Evolutionary conservation across 1,140 invertebrate genomes (phyloP).

Genomic region (Charaxes varanes): DNA sequence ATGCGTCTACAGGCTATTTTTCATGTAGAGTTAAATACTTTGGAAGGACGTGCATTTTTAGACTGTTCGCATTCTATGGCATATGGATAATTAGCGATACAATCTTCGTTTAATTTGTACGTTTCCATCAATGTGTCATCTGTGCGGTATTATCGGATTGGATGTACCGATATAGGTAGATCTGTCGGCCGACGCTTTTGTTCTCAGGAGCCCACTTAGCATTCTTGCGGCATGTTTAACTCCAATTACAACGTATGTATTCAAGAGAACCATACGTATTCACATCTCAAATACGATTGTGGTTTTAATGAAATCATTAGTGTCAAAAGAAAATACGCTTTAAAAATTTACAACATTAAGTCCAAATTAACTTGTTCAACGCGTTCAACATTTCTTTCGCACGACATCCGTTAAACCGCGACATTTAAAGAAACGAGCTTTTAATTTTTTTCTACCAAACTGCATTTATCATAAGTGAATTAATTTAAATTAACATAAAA

Average conservation of each 20-base stretch:
- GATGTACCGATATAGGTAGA: too few relatives aligned
- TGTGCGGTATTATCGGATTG: too few relatives aligned
- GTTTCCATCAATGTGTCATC: too few relatives aligned
- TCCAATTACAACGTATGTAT: constrained; percentile 60
- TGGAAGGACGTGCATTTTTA: too few relatives aligned
- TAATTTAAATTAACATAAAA: constrained; percentile 68
- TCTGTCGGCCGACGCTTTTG: constrained; percentile 26
- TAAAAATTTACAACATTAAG: constrained; percentile 6
- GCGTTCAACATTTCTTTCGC: constrained; percentile 25
- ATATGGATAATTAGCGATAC: too few relatives aligned
- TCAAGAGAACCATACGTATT: constrained; percentile 41
- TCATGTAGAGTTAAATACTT: too few relatives aligned
- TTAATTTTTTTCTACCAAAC: constrained; percentile 49
- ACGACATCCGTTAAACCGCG: constrained; percentile 46
- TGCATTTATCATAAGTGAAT: constrained; percentile 66
- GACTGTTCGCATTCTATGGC: too few relatives aligned
- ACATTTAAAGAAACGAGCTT: constrained; percentile 51
- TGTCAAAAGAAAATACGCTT: constrained; percentile 22
- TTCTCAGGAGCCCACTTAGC: constrained; percentile 24
- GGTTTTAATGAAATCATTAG: constrained; percentile 28
- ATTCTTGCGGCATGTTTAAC: constrained; percentile 36
- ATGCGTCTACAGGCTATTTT: too few relatives aligned
- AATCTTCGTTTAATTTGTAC: too few relatives aligned
- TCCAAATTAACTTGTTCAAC: constrained; percentile 11
- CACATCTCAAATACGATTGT: constrained; percentile 48